Evolutionary conservation across 1,140 invertebrate species (phyloP), one percentile per base, ranked within the genome.

Genomic region (Tribolium madens): DNA sequence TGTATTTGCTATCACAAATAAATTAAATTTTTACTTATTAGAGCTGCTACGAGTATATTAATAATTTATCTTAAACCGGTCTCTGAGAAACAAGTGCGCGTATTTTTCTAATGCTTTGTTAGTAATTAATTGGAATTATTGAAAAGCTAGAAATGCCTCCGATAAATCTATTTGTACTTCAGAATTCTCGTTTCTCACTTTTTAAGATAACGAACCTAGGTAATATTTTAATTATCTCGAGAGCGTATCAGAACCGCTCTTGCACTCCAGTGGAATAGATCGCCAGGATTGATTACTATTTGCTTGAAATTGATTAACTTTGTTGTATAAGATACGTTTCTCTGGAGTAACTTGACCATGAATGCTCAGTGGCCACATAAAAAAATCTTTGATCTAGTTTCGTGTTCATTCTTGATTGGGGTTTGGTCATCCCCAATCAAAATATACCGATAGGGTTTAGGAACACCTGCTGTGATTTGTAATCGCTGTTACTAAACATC

Each of bases 141-240:
- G 57, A 31, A 64, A 13, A 64, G 57, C 57, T 64, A 1, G n/a
- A 64, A 64, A 64, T 64, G 26, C 12, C 26, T 14, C 3, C 26
- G 57, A 26, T 64, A n/a, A 18, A 13, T 64, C 26, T 64, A 33
- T 64, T 64, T 64, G 57, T 33, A 33, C 26, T 33, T 21, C n/a
- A 18, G 21, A 26, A 33, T 64, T 9, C 57, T 64, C 21, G 18
- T 60, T 60, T 33, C 26, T 64, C 57, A 64, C 26, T 64, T 26
- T 64, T 64, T 18, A 64, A 33, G 21, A 26, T 14, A 64, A 64
- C 10, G 57, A 64, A 31, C 26, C 26, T 64, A n/a, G 57, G 57
- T 64, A 64, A 64, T 64, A 64, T 64, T 64, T 64, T 64, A 64
- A 64, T 64, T 64, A 26, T 64, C 57, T 31, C 14, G 9, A 33